A percentile compares a stretch with the other conserved stretches of the same genome.
Evolutionary conservation across 2,888 invertebrate genomes (phyloP).

Genomic region (Platycheirus albimanus): DNA sequence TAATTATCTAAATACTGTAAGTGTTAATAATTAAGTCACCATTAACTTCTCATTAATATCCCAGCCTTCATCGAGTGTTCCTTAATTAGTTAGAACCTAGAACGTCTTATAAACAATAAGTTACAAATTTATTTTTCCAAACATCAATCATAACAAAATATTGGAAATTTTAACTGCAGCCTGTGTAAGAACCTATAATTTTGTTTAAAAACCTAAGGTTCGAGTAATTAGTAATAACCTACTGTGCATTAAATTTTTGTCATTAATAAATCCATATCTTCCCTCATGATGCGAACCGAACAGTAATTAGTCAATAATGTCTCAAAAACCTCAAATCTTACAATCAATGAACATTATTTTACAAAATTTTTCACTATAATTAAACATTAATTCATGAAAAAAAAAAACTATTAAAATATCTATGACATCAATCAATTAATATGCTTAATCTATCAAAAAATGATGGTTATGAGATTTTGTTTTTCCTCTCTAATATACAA

Average conservation of each 20-base stretch:
- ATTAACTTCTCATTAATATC: constrained; percentile 39
- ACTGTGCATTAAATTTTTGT: background rate
- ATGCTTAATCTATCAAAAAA: constrained; percentile 15
- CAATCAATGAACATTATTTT: constrained; percentile 56
- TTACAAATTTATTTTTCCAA: constrained; percentile 5
- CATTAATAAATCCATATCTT: background rate
- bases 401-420: constrained; percentile 67
- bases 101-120: background rate
- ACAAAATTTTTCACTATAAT: constrained; percentile 69
- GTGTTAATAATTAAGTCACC: background rate
- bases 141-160: constrained; percentile 39
- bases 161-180: constrained; percentile 45
- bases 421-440: constrained; percentile 69
- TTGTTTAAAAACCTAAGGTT: background rate
- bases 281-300: too few relatives aligned
- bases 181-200: constrained; percentile 39
- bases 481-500: background rate
- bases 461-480: background rate
- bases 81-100: constrained; percentile 42
- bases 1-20: background rate
- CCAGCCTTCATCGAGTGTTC: constrained; percentile 45
- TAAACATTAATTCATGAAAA: constrained; percentile 50
- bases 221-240: background rate
- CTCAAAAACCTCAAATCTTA: constrained; percentile 39
- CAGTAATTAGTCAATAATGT: constrained; percentile 25